Conservation (phyloP, 2,797 vertebrate genomes). For the Discoglossus pictus region DNA sequence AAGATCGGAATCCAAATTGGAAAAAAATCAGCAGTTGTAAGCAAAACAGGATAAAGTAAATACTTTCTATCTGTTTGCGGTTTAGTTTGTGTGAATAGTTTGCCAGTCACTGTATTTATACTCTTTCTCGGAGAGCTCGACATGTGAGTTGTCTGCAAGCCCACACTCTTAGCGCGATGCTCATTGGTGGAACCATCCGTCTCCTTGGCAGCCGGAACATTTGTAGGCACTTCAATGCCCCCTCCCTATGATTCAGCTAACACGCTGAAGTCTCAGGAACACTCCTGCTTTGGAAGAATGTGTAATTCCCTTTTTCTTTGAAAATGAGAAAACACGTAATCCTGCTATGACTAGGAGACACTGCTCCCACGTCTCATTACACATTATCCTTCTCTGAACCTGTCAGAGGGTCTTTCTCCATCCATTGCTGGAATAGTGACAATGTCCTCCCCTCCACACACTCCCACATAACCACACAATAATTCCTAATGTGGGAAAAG, state of each 20-base stretch:
- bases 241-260: constrained; percentile 44
- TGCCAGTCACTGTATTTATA: constrained; percentile 71
- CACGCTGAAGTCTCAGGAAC: constrained; percentile 35
- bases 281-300: constrained; percentile 46
- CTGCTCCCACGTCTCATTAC: constrained; percentile 39
- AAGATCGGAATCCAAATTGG: not conserved
- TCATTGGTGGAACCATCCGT: constrained; percentile 65
- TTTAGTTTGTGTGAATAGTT: constrained; percentile 60
- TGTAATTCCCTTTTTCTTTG: constrained; percentile 45
- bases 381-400: constrained; percentile 30
- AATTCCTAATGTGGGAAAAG: constrained; percentile 11
- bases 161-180: constrained; percentile 41
- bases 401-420: constrained; percentile 31
- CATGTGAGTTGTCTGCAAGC: constrained; percentile 70
- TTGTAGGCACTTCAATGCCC: constrained; percentile 58
- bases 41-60: constrained; percentile 45
- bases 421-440: constrained; percentile 1
- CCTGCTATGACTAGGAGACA: constrained; percentile 44
- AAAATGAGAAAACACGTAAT: constrained; percentile 34
- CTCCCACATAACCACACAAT: constrained; percentile 52
- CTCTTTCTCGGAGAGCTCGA: constrained; percentile 56
- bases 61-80: constrained; percentile 52
- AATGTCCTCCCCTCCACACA: not conserved
- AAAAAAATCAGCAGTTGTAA: too few relatives aligned
- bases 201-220: constrained; percentile 65